Conservation (phyloP, 2,113 vertebrate species). For the Datnioides undecimradiatus region DNA sequence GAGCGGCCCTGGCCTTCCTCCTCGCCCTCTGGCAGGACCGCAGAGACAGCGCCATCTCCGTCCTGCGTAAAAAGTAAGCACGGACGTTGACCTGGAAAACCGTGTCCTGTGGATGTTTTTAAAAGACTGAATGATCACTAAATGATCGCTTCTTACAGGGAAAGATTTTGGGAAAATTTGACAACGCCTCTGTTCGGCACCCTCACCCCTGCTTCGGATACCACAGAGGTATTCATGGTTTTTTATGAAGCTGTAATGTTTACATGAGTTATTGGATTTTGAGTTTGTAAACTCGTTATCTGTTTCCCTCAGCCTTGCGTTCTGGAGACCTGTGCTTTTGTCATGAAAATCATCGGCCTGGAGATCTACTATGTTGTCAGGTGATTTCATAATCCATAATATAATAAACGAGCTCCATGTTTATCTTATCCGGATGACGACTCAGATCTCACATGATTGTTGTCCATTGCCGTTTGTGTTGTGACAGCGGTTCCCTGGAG, state of each 20-base stretch:
- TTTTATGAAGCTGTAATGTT: background rate
- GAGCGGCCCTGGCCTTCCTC: constrained; percentile 93
- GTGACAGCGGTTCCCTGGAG: constrained; percentile 90
- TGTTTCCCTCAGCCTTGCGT: constrained; percentile 88
- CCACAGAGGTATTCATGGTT: constrained; percentile 88
- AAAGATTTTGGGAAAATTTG: constrained; percentile 96
- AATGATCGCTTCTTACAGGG: constrained; percentile 76
- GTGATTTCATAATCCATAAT: constrained; percentile 76
- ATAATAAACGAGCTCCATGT: background rate
- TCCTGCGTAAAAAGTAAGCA: constrained; percentile 91
- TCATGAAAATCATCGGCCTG: constrained; percentile 97
- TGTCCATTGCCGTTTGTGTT: background rate
- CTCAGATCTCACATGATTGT: background rate
- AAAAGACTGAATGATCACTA: background rate
- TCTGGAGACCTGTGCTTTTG: constrained; percentile 96
- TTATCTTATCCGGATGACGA: background rate
- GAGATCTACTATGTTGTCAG: constrained; percentile 97
- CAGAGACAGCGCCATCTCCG: constrained; percentile 94
- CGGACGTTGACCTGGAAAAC: background rate
- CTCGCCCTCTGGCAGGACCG: constrained; percentile 98
- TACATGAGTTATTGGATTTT: background rate
- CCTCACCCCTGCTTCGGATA: constrained; percentile 89
- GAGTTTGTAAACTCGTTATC: background rate
- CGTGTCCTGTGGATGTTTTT: background rate
- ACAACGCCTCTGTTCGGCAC: constrained; percentile 93